Conservation (phyloP, 2,113 vertebrate genomes). For the Chiloscyllium plagiosum region DNA sequence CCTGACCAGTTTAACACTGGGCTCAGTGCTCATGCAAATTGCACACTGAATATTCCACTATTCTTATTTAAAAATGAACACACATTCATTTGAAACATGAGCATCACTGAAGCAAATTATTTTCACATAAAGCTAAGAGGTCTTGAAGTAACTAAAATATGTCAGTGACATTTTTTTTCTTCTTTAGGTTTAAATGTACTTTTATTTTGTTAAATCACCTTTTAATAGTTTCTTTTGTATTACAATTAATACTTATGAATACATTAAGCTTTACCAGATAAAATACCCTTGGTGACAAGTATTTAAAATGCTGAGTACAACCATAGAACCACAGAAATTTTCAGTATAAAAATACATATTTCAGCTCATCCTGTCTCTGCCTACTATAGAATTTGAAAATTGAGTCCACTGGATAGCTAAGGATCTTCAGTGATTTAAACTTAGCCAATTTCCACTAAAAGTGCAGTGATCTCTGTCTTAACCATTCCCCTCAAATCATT, state of each 20-base stretch:
- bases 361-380: neutral
- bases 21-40: neutral
- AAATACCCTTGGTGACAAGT: neutral
- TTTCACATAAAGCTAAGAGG: neutral
- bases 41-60: neutral
- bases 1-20: neutral
- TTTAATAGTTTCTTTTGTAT: neutral
- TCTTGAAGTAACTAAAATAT: neutral
- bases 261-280: neutral
- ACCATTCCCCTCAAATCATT: neutral
- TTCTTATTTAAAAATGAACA: neutral
- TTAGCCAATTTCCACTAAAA: neutral
- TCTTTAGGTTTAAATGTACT: neutral
- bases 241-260: neutral
- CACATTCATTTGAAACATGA: neutral
- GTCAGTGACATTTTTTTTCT: neutral
- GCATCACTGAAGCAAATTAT: neutral
- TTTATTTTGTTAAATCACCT: neutral
- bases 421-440: neutral
- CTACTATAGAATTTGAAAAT: neutral
- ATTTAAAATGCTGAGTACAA: neutral
- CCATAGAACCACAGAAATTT: neutral
- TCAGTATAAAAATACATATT: neutral
- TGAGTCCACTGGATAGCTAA: neutral
- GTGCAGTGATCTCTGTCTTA: neutral